A percentile compares a stretch with the other conserved stretches of the same genome.
Evolutionary conservation across 2,888 invertebrate species (phyloP).

Genomic region (Zaprionus bogoriensis): DNA sequence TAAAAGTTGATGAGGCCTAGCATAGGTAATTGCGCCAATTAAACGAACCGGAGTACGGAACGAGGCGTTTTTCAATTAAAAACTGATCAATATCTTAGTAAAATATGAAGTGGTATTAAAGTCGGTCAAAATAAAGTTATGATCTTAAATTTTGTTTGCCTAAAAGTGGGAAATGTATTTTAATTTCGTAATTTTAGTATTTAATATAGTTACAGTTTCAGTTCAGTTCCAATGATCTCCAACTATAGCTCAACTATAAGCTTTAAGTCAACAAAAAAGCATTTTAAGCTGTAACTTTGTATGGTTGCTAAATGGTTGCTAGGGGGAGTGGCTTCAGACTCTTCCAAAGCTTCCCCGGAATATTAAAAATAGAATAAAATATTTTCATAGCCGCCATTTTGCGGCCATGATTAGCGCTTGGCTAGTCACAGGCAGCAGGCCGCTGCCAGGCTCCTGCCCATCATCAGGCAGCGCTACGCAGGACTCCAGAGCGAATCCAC

Average conservation of each 20-base stretch:
- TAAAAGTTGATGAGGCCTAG: background rate
- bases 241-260: no score
- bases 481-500: slow-evolving; percentile 23
- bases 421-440: slow-evolving; percentile 9
- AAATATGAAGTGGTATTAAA: background rate
- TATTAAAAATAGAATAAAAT: background rate
- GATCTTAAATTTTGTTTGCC: no score
- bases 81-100: background rate
- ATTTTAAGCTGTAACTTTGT: no score
- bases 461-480: slow-evolving; percentile 30
- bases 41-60: background rate
- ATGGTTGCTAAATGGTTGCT: no score
- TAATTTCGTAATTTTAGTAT: no score
- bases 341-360: background rate
- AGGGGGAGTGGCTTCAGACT: background rate
- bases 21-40: background rate
- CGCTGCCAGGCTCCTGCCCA: slow-evolving; percentile 28
- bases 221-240: no score
- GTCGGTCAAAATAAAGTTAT: no score
- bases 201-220: no score
- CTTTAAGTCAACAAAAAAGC: no score
- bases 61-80: background rate
- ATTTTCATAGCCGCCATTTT: slow-evolving; percentile 30
- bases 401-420: slow-evolving; percentile 32
- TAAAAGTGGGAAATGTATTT: no score